Evolutionary conservation across 37 sponge, comb jelly and placozoan species (phyloP).

Genomic region (Beroe ovata): DNA sequence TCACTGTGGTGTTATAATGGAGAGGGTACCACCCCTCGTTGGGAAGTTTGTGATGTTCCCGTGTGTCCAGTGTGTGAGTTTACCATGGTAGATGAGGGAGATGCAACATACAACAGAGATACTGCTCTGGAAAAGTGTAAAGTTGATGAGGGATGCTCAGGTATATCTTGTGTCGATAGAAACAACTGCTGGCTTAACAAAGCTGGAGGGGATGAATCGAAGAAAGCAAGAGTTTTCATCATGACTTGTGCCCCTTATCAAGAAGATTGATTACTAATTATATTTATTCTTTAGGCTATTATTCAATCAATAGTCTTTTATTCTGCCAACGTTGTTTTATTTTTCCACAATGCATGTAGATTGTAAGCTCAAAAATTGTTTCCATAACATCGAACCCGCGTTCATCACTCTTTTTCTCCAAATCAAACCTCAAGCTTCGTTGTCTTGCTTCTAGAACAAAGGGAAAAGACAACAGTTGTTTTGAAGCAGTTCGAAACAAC

Average conservation of each 20-base stretch:
- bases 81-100: background rate
- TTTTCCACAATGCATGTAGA: too few species aligned
- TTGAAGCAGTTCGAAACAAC: too few species aligned
- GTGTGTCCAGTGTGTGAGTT: background rate
- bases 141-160: background rate
- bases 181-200: background rate
- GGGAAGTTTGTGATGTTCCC: background rate
- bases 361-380: too few species aligned
- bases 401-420: too few species aligned
- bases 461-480: too few species aligned
- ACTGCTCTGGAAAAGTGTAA: background rate
- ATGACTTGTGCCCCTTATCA: background rate
- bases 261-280: too few species aligned
- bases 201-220: background rate
- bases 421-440: too few species aligned
- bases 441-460: too few species aligned
- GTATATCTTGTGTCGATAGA: background rate
- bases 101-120: background rate
- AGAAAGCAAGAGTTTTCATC: background rate
- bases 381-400: too few species aligned
- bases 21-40: background rate
- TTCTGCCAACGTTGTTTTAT: too few species aligned
- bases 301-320: background rate
- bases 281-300: background rate
- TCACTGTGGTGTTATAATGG: background rate